phyloP scores from a whole-genome alignment of 2,797 vertebrate species.

The Miichthys miiuy region DNA sequence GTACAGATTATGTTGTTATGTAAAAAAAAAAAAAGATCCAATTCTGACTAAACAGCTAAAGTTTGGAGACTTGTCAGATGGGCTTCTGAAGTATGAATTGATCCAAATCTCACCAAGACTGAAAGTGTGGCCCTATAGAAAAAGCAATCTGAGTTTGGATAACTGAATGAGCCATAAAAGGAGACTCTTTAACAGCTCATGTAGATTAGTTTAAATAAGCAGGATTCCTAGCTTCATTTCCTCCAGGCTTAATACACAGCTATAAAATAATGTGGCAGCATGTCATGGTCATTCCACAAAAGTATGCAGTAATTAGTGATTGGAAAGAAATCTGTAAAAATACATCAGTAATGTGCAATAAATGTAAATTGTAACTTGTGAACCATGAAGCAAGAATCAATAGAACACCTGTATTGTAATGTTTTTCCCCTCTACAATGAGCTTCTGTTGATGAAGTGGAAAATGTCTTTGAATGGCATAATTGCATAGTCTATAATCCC shows the following conservation, averaged over 20 bases:
- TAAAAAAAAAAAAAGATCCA: constrained; percentile 13
- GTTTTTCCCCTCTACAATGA: constrained; percentile 5
- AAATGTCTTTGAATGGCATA: constrained; percentile 49
- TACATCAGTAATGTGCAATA: background rate
- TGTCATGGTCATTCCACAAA: background rate
- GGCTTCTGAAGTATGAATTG: constrained; percentile 27
- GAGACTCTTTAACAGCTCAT: constrained; percentile 24
- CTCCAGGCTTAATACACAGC: background rate
- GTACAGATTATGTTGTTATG: constrained; percentile 41
- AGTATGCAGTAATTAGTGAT: constrained; percentile 9
- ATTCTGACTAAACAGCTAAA: constrained; percentile 21
- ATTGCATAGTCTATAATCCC: constrained; percentile 36
- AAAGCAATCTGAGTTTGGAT: constrained; percentile 27
- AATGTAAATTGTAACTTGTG: constrained; percentile 8
- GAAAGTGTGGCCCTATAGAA: constrained; percentile 26
- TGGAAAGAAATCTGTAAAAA: background rate
- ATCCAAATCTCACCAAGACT: constrained; percentile 17
- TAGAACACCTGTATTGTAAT: constrained; percentile 21
- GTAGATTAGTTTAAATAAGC: background rate
- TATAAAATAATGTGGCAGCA: background rate
- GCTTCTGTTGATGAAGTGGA: constrained; percentile 40
- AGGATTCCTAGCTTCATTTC: background rate
- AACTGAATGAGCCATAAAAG: constrained; percentile 18
- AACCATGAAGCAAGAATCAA: constrained; percentile 12
- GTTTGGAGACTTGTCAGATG: constrained; percentile 36